Base-by-base conservation (phyloP, 2,888 invertebrate species). In the Graphium colonna region DNA sequence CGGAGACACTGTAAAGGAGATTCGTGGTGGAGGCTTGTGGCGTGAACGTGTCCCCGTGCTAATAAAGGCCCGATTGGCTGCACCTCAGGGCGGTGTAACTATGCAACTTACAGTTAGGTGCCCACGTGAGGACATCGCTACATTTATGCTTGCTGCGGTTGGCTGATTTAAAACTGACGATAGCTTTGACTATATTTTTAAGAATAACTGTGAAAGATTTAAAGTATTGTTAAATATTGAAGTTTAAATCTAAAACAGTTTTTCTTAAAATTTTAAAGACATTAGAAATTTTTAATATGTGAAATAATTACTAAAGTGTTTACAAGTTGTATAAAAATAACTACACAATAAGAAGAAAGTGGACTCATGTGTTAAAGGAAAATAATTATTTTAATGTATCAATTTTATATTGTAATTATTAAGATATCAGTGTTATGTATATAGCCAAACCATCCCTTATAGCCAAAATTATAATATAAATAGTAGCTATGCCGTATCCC, bases 31-130 rank as follows among this genome's bases (percentile, higher is more conserved):
- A 48, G 98, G 97, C 10, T 81, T 95, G 39, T 99, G 96, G 88
- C 92, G 98, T 51, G 97, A 96, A 10, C 96, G 97, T 0, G 92
- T 93, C 57, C 96, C 97, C 60, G 93, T 97, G 17, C 87, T 98
- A 38, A 95, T 97, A 0, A 90, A 95, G 56, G 95, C 97, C 0
- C 96, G 97, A 78, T 79, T 97, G 60, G 85, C 96, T 17, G 92
- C 93, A 1, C 72, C 91, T 9, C 92, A 94, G 55, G 92, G 92
- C 26, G 93, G 94, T 44, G 96, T 98, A n/a, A 97, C 97, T 18
- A 96, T 98, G 95, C 97, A 98, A 76, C 89, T 98, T 53, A 94
- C 95, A 0, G 96, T 97, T 3, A 91, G 97, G 39, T 95, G 96
- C 15, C 93, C 95, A 21, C 93, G 95, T 79, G 92, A 94, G 52